Conservation (phyloP, 2,888 invertebrate genomes). For the Cheilosia variabilis region DNA sequence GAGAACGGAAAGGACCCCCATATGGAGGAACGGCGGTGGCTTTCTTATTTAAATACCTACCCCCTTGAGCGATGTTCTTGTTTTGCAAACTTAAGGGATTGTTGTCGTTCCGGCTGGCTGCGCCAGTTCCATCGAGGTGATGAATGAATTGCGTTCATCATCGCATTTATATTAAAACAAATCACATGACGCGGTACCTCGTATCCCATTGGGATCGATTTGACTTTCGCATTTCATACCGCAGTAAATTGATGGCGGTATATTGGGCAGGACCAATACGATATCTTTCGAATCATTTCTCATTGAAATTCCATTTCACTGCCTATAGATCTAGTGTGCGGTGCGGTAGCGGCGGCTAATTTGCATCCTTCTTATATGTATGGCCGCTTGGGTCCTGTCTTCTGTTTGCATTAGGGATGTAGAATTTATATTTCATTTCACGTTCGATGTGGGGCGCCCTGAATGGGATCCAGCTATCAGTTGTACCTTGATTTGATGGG, state of each 20-base stretch:
- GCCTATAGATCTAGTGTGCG: slow-evolving; percentile 43
- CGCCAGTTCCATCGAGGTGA: slow-evolving; percentile 48
- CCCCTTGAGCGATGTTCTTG: slow-evolving; percentile 26
- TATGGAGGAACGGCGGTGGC: background rate
- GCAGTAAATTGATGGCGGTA: slow-evolving; percentile 51
- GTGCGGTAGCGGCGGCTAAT: background rate
- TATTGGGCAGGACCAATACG: slow-evolving; percentile 28
- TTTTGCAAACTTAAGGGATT: slow-evolving; percentile 27
- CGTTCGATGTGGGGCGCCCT: slow-evolving; percentile 41
- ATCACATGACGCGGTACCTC: slow-evolving; percentile 20
- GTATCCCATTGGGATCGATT: slow-evolving; percentile 44
- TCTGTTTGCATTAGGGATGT: slow-evolving; percentile 53
- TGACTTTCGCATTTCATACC: slow-evolving; percentile 38
- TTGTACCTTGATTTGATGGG: slow-evolving; percentile 49
- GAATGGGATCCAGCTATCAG: slow-evolving; percentile 26
- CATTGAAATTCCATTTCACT: slow-evolving; percentile 68
- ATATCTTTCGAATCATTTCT: slow-evolving; percentile 66
- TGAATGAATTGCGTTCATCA: slow-evolving; percentile 54
- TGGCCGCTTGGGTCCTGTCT: slow-evolving; percentile 1
- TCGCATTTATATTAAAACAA: slow-evolving; percentile 43
- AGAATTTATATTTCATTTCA: slow-evolving; percentile 62
- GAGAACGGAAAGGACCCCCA: background rate
- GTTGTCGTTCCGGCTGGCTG: slow-evolving; percentile 14
- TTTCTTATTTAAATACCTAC: slow-evolving; percentile 37
- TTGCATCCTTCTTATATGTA: background rate